Conservation (phyloP, 2,113 vertebrate genomes). For the sheep (Ovis aries) region DNA sequence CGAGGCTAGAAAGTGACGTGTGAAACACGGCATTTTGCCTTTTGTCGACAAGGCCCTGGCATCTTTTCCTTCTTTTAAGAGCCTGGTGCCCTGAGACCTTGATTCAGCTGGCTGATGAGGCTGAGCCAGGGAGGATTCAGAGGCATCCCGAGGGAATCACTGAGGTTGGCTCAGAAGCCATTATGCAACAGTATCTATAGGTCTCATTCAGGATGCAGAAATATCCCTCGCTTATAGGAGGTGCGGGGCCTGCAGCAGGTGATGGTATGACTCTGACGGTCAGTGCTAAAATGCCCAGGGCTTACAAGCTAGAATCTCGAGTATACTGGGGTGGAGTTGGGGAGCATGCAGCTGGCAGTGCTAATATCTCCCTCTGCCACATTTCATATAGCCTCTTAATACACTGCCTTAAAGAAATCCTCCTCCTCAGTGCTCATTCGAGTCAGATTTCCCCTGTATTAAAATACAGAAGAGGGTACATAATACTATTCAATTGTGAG, state of each 20-base stretch:
- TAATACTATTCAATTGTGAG: not conserved
- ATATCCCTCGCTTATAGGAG: not conserved
- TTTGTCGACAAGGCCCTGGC: not conserved
- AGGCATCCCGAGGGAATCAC: not conserved
- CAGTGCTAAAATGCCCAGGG: not conserved
- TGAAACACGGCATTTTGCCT: not conserved
- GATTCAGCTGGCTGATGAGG: not conserved
- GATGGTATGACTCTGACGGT: too few relatives aligned
- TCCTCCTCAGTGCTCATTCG: not conserved
- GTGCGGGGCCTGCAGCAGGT: not conserved
- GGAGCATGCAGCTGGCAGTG: too few relatives aligned
- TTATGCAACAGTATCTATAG: not conserved
- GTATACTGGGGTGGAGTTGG: not conserved
- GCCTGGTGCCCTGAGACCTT: not conserved
- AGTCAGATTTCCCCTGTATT: not conserved
- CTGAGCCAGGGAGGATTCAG: not conserved
- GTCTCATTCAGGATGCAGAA: not conserved
- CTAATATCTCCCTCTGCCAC: not conserved
- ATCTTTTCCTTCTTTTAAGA: not conserved
- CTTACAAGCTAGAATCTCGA: not conserved
- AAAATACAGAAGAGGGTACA: not conserved
- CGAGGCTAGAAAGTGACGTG: not conserved
- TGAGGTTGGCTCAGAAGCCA: not conserved
- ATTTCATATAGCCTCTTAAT: not conserved
- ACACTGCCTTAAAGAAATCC: not conserved